Conservation (phyloP, 53 echinoderm and acorn worm species). For the Henricia sp. region DNA sequence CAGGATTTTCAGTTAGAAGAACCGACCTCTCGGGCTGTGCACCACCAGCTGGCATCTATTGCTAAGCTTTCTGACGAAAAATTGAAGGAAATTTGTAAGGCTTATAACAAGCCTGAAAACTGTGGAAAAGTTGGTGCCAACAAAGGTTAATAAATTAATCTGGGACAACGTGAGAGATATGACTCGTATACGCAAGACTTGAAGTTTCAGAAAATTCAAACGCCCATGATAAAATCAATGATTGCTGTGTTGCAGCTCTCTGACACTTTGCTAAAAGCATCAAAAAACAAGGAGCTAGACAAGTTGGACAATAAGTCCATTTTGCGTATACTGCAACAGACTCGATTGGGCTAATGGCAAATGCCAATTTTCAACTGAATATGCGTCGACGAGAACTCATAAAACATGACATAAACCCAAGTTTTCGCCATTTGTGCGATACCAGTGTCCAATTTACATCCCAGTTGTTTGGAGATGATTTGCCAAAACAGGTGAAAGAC, state of each 20-base stretch:
- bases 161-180: slow-evolving; percentile 6
- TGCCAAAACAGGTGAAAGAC: slow-evolving; percentile 45
- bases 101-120: not conserved
- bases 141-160: slow-evolving; percentile 20
- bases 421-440: slow-evolving; percentile 30
- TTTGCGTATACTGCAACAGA: slow-evolving; percentile 26
- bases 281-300: slow-evolving; percentile 24
- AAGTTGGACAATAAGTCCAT: slow-evolving; percentile 11
- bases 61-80: slow-evolving; percentile 11
- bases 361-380: slow-evolving; percentile 20
- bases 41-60: slow-evolving; percentile 25
- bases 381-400: slow-evolving; percentile 25
- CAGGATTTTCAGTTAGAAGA: slow-evolving; percentile 7
- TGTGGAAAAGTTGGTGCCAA: slow-evolving; percentile 11
- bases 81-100: not conserved
- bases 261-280: not conserved
- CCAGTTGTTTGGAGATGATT: slow-evolving; percentile 54
- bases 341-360: slow-evolving; percentile 28
- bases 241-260: slow-evolving; percentile 5
- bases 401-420: slow-evolving; percentile 43
- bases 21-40: slow-evolving; percentile 2
- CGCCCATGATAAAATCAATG: slow-evolving; percentile 5
- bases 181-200: slow-evolving; percentile 19
- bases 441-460: slow-evolving; percentile 31
- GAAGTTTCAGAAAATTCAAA: slow-evolving; percentile 14